A percentile compares a stretch with the other conserved stretches of the same genome.
These are phyloP conservation scores for Cremastinae sp. DNA, from an alignment of 2,888 invertebrate species.

Conservation along the genomic window DNA sequence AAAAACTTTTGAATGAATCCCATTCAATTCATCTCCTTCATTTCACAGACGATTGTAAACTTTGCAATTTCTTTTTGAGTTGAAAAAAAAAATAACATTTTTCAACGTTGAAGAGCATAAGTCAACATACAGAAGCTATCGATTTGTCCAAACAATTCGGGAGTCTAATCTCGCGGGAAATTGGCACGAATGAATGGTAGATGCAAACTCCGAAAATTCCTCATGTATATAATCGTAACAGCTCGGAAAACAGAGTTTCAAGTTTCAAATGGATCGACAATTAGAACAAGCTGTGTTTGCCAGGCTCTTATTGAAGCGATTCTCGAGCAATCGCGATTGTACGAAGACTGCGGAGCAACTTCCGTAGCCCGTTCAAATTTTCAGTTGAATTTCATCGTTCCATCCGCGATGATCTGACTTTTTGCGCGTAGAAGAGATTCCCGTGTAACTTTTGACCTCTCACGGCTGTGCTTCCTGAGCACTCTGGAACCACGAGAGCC, in stretches of 20 bases:
- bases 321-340: not conserved
- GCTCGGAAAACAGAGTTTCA: not conserved
- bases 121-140: not conserved
- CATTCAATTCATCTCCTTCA: too few species aligned
- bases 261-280: slow-evolving; percentile 3
- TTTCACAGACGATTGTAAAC: too few species aligned
- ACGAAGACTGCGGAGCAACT: not conserved
- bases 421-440: too few species aligned
- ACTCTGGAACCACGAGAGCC: too few species aligned
- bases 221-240: not conserved
- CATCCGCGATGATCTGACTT: too few species aligned
- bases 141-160: not conserved
- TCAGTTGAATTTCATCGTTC: not conserved
- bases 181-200: not conserved
- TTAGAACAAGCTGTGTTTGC: not conserved
- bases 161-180: too few species aligned
- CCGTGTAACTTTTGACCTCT: too few species aligned
- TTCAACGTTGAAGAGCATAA: too few species aligned
- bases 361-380: not conserved
- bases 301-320: not conserved
- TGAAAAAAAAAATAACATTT: too few species aligned
- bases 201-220: not conserved
- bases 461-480: too few species aligned
- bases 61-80: too few species aligned
- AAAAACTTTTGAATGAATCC: too few species aligned